phyloP scores from a whole-genome alignment of 2,113 vertebrate species.

The Psettodes erumei region DNA sequence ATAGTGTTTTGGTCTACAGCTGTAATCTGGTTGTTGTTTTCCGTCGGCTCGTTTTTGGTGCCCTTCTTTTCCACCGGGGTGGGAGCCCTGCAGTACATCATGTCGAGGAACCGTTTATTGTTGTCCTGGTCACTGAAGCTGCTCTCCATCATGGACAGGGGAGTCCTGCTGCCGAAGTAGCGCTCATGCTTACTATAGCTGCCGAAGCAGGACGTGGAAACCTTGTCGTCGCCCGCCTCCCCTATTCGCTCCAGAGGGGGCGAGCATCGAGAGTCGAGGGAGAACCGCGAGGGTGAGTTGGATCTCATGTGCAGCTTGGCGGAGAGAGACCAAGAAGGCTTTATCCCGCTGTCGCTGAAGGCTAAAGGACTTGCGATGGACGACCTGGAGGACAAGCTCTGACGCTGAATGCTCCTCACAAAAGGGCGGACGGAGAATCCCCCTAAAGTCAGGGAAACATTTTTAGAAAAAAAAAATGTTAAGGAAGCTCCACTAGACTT shows the following conservation, averaged over 20 bases:
- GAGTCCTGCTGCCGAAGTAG: conserved; percentile 86
- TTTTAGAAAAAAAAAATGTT: too few relatives aligned
- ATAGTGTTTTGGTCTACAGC: conserved; percentile 90
- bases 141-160: conserved; percentile 92
- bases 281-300: conserved; percentile 92
- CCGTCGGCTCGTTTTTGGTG: conserved; percentile 85
- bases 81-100: conserved; percentile 81
- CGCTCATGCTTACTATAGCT: conserved; percentile 87
- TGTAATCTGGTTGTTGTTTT: conserved; percentile 94
- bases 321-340: conserved; percentile 93
- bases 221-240: conserved; percentile 91
- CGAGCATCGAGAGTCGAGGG: conserved; percentile 93
- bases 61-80: conserved; percentile 82
- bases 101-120: conserved; percentile 78
- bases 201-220: conserved; percentile 93
- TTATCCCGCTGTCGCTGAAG: conserved; percentile 88
- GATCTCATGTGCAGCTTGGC: conserved; percentile 95
- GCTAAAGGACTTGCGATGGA: conserved; percentile 94
- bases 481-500: neutral
- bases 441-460: conserved; percentile 76
- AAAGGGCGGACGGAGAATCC: conserved; percentile 97
- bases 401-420: conserved; percentile 95
- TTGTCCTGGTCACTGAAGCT: conserved; percentile 84
- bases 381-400: conserved; percentile 93
- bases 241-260: conserved; percentile 94